Percentiles rank a stretch among this genome's conserved stretches.
phyloP scores from a whole-genome alignment of 1,140 invertebrate genomes.

The Nylanderia fulva region DNA sequence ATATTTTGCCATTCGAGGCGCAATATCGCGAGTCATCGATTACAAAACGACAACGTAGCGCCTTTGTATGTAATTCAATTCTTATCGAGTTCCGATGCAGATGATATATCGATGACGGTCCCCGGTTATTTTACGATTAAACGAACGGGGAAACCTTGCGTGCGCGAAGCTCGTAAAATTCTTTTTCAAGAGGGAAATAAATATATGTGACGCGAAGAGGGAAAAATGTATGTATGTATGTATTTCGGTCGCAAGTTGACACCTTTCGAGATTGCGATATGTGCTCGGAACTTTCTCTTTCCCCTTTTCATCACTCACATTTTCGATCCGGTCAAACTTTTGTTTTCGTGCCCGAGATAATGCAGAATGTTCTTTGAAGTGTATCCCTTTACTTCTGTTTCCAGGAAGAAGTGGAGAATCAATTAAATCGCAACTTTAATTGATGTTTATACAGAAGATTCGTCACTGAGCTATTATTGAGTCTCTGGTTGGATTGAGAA shows the following conservation, averaged over 20 bases:
- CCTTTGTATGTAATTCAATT: conserved; percentile 15
- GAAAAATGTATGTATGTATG: background rate
- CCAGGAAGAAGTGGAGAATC: background rate
- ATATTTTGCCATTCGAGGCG: conserved; percentile 20
- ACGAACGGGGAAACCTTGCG: background rate
- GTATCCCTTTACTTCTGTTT: background rate
- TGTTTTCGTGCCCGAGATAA: background rate
- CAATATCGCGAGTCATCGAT: background rate
- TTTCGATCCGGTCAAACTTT: conserved; percentile 1
- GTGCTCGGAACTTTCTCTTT: conserved; percentile 28
- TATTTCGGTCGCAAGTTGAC: conserved; percentile 19
- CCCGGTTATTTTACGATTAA: conserved; percentile 12
- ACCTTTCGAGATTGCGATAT: conserved; percentile 19
- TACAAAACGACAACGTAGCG: background rate
- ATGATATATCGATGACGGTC: background rate
- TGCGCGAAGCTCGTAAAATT: background rate
- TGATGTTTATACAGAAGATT: background rate
- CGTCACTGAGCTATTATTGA: background rate
- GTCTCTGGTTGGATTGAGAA: background rate
- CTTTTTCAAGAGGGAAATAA: conserved; percentile 1
- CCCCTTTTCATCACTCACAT: background rate
- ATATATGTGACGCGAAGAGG: conserved; percentile 1
- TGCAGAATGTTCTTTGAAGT: background rate
- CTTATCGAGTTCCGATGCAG: background rate
- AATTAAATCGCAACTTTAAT: conserved; percentile 1